Conservation (phyloP, 2,888 invertebrate genomes). For the Zhuqinia jingwanae region DNA sequence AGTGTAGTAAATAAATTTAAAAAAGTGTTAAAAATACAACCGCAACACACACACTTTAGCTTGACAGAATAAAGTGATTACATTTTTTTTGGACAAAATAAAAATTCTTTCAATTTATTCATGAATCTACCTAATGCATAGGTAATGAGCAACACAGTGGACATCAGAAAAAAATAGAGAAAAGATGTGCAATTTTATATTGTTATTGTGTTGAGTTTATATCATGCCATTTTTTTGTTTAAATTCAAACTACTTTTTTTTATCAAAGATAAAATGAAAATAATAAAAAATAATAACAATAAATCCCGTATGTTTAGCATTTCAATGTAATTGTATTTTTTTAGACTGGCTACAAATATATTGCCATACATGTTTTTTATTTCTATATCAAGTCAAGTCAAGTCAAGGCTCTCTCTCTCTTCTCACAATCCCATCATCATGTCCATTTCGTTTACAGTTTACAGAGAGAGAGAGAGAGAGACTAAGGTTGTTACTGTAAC, state of each 20-base stretch:
- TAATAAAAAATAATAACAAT: neutral
- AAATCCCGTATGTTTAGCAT: neutral
- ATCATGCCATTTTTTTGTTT: neutral
- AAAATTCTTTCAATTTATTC: neutral
- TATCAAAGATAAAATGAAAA: neutral
- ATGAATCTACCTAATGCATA: conserved; percentile 42
- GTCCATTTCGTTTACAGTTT: conserved; percentile 2
- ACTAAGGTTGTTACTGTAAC: neutral
- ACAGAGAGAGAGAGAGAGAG: neutral
- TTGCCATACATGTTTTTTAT: too few species aligned
- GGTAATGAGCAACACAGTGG: conserved; percentile 14
- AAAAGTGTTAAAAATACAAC: too few species aligned
- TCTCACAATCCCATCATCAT: neutral
- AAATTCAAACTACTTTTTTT: neutral
- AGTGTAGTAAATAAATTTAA: too few species aligned
- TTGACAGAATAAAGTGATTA: neutral
- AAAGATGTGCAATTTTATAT: too few species aligned
- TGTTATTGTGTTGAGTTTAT: too few species aligned
- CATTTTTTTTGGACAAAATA: neutral
- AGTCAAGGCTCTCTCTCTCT: neutral
- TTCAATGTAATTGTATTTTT: neutral
- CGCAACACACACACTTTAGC: neutral
- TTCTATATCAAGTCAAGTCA: too few species aligned
- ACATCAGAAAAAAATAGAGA: too few species aligned
- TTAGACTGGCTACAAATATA: too few species aligned